A percentile compares a stretch with the other conserved stretches of the same genome.
Conservation (phyloP, 2,797 vertebrate species). For the Diceros bicornis region DNA sequence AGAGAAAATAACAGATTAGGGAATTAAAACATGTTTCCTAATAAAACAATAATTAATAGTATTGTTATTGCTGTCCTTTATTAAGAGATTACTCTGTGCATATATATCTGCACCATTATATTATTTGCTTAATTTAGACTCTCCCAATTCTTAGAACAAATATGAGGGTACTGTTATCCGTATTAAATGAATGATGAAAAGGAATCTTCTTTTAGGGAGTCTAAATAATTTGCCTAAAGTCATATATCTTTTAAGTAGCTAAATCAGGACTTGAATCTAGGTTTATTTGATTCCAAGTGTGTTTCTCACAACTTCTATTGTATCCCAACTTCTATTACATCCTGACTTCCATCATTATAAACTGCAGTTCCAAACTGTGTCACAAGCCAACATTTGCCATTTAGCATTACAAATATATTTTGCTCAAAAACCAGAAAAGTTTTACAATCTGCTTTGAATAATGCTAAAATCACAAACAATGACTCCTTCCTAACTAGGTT, state of each 20-base stretch:
- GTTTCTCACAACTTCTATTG: background rate
- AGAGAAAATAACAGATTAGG: background rate
- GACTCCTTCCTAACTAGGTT: background rate
- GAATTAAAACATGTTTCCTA: background rate
- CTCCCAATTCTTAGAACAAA: background rate
- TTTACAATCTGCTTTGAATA: background rate
- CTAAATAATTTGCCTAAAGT: conserved; percentile 4
- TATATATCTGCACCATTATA: background rate
- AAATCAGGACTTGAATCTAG: background rate
- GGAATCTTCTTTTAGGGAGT: background rate
- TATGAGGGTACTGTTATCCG: background rate
- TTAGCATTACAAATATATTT: background rate
- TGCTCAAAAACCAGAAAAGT: background rate
- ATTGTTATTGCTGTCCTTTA: background rate
- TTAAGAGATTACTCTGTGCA: background rate
- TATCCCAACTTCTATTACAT: background rate
- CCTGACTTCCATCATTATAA: background rate
- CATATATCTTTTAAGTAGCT: background rate
- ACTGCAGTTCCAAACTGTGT: background rate
- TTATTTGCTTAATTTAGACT: background rate
- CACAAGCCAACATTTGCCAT: background rate
- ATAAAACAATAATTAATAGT: background rate
- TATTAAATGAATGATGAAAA: background rate
- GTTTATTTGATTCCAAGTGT: conserved; percentile 1
- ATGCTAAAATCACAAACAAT: background rate